Base-by-base conservation (phyloP, 2,888 invertebrate genomes). In the Brachypalpus laphriformis region DNA sequence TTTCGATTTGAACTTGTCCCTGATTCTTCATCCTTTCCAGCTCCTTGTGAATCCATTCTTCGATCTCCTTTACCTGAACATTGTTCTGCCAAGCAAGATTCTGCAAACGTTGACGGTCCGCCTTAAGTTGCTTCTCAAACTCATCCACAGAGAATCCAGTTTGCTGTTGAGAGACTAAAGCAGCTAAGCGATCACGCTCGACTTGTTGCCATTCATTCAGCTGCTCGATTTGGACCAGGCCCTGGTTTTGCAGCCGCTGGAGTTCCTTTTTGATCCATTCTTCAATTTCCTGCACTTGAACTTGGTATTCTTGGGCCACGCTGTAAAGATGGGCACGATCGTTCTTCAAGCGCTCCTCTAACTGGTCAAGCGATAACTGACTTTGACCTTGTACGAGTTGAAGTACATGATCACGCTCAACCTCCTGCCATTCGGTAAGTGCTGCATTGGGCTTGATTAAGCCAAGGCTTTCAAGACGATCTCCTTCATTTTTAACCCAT, bases 1-100 rank as follows among this genome's bases (percentile, higher is more conserved):
- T 88, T 51, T 90, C 89, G 6, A 90, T 90, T 74, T 90, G 88
- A 1, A 90, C 80, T 59, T 90, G 89, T 0, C 91, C 91, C 71
- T 91, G 89, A 40, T 89, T 87, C 70, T 89, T 88, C 71, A 91
- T 82, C 0, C 91, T 88, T 4, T 88, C 88, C 2, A 91, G 88
- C 66, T 91, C 91, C 11, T 89, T 87, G 47, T 90, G 89, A 3
- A 91, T 88, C 91, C 91, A 91, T 31, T 90, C 89, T n/a, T 91
- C 91, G 40, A 91, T 91, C 72, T 91, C 91, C 82, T 90, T 91
- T 0, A 91, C 90, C 0, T 91, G 90, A 0, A 90, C 90, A 71
- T 91, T 91, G 57, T 91, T 90, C 66, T 91, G 91, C 87, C 90
- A 89, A 37, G 91, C 91, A 78, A 91, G 89, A 1, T 89, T 89